These are phyloP conservation scores for Agrypnus murinus DNA, from an alignment of 2,888 invertebrate species.

Conservation along the genomic window DNA sequence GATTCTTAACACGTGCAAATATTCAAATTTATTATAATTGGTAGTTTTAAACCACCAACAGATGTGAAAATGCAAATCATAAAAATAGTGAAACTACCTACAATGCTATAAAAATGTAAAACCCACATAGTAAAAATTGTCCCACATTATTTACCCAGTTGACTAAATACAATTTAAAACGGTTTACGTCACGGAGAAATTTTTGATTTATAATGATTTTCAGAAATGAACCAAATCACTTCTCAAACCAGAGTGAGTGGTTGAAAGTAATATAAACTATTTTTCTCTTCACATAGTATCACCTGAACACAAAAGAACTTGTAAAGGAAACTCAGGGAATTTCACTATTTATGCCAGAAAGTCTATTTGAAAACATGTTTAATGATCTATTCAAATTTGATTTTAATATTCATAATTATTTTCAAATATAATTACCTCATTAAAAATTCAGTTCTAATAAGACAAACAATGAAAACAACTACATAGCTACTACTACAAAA, in stretches of 20 bases:
- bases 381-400: too few species aligned
- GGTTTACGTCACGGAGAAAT: too few species aligned
- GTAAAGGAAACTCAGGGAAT: too few species aligned
- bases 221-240: too few species aligned
- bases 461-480: conserved; percentile 1
- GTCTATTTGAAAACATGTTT: too few species aligned
- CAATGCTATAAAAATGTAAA: conserved; percentile 3
- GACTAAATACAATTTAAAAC: too few species aligned
- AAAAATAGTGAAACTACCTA: conserved; percentile 8
- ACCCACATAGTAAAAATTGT: neutral
- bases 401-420: conserved; percentile 1
- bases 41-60: neutral
- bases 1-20: neutral
- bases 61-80: conserved; percentile 11
- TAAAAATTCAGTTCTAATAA: conserved; percentile 6
- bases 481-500: neutral
- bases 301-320: neutral
- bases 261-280: neutral
- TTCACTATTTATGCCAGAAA: too few species aligned
- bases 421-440: neutral
- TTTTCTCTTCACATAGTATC: neutral
- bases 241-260: neutral
- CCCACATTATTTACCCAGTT: conserved; percentile 12
- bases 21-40: conserved; percentile 8
- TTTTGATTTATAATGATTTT: too few species aligned